phyloP scores from a whole-genome alignment of 1,140 invertebrate species.

The Procambarus virginalis region DNA sequence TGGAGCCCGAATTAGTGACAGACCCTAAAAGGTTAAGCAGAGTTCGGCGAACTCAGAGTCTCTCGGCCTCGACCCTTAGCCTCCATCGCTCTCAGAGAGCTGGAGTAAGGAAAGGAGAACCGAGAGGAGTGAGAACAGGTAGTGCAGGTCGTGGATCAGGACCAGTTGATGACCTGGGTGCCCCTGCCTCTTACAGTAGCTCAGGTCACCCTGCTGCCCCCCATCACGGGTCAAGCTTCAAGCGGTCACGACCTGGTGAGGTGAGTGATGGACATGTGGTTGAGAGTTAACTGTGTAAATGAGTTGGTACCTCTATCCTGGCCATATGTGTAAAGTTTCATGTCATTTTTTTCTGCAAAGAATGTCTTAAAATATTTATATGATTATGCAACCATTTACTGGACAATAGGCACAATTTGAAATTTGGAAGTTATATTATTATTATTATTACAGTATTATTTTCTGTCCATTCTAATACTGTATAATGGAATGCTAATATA shows the following conservation, averaged over 20 bases:
- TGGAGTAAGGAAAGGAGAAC: conserved; percentile 17
- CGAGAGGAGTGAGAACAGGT: conserved; percentile 13
- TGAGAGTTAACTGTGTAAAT: background rate
- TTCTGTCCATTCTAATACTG: too few relatives aligned
- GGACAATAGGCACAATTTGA: background rate
- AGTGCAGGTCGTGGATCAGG: conserved; percentile 52
- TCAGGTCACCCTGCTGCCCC: conserved; percentile 47
- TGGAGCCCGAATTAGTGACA: background rate
- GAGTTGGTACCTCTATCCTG: background rate
- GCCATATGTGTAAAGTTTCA: background rate
- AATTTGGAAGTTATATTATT: too few relatives aligned
- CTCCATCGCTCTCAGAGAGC: conserved; percentile 40
- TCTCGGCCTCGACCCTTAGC: conserved; percentile 51
- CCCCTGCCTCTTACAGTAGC: conserved; percentile 65
- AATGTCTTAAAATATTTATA: background rate
- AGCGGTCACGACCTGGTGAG: conserved; percentile 61
- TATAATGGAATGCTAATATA: too few relatives aligned
- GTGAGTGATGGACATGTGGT: conserved; percentile 43
- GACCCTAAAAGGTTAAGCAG: conserved; percentile 15
- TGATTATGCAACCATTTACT: conserved; percentile 9
- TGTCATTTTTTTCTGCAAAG: background rate
- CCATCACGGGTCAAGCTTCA: conserved; percentile 54
- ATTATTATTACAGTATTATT: too few relatives aligned
- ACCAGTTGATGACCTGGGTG: conserved; percentile 47
- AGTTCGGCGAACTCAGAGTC: conserved; percentile 57